Evolutionary conservation across 1,140 invertebrate species (phyloP).

Genomic region (Papilio glaucus): DNA sequence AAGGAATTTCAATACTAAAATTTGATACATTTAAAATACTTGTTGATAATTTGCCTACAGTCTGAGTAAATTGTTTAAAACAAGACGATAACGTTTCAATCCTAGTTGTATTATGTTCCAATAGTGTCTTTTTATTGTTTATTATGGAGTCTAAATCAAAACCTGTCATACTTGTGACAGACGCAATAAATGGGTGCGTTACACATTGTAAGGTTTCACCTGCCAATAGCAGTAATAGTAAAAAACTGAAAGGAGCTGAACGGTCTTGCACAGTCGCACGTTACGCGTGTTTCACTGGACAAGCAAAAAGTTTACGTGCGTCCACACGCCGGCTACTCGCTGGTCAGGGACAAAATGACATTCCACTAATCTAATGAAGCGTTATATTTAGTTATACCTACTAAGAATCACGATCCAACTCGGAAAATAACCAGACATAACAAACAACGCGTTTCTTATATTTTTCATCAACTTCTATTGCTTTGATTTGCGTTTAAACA

Average conservation of each 20-base stretch:
- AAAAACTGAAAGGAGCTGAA: constrained; percentile 52
- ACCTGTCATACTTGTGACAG: not conserved
- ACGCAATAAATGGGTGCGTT: not conserved
- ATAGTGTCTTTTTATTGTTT: too few species aligned
- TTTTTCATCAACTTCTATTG: not conserved
- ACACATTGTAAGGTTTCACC: constrained; percentile 50
- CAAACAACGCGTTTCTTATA: not conserved
- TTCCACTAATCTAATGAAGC: constrained; percentile 68
- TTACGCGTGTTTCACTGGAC: constrained; percentile 39
- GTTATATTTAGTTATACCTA: constrained; percentile 48
- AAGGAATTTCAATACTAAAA: too few species aligned
- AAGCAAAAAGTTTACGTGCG: constrained; percentile 62
- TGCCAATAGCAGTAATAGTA: constrained; percentile 52
- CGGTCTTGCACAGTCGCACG: constrained; percentile 40
- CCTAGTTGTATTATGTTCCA: too few species aligned
- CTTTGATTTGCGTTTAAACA: not conserved
- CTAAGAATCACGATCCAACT: constrained; percentile 41
- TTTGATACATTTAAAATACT: not conserved
- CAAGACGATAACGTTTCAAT: too few species aligned
- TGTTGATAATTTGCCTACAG: too few species aligned
- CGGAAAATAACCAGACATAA: constrained; percentile 9
- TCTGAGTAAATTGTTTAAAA: too few species aligned
- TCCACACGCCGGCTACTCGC: not conserved
- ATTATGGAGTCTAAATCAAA: not conserved
- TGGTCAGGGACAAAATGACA: constrained; percentile 61